Conservation (phyloP, 2,113 vertebrate genomes). For the Phyllostomus discolor region DNA sequence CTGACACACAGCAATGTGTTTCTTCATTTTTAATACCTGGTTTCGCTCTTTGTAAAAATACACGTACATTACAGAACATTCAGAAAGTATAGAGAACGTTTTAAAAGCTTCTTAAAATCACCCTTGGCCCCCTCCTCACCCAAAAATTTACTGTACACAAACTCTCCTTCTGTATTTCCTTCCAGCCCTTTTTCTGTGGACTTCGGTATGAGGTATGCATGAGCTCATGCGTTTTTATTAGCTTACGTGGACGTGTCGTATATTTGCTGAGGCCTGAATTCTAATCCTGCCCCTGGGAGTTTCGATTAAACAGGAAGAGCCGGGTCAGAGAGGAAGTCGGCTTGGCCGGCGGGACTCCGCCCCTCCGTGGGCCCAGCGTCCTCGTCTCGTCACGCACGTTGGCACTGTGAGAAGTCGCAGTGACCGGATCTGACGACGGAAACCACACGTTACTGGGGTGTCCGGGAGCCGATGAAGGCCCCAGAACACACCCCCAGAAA, state of each 20-base stretch:
- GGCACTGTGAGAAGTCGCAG: background rate
- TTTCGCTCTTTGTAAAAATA: constrained; percentile 14
- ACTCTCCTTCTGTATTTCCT: background rate
- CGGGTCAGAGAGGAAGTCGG: background rate
- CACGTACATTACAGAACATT: background rate
- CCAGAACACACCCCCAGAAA: background rate
- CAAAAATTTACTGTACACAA: background rate
- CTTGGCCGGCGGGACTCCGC: background rate
- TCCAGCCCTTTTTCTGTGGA: background rate
- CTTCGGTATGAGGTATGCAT: rapidly evolving
- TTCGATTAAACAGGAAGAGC: background rate
- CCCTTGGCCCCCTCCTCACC: background rate
- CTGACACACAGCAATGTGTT: background rate
- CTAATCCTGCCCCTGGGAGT: background rate
- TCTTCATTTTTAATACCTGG: background rate
- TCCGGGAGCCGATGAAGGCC: rapidly evolving
- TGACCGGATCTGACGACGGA: background rate
- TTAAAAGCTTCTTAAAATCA: background rate
- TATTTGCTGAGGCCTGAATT: background rate
- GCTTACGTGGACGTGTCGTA: background rate
- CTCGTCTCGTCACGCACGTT: rapidly evolving
- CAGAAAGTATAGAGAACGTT: background rate
- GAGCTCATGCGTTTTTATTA: background rate
- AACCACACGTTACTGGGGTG: background rate
- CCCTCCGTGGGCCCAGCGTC: background rate